Evolutionary conservation across 2,797 vertebrate species (phyloP).

Genomic region (Myioborus melanocephalus): DNA sequence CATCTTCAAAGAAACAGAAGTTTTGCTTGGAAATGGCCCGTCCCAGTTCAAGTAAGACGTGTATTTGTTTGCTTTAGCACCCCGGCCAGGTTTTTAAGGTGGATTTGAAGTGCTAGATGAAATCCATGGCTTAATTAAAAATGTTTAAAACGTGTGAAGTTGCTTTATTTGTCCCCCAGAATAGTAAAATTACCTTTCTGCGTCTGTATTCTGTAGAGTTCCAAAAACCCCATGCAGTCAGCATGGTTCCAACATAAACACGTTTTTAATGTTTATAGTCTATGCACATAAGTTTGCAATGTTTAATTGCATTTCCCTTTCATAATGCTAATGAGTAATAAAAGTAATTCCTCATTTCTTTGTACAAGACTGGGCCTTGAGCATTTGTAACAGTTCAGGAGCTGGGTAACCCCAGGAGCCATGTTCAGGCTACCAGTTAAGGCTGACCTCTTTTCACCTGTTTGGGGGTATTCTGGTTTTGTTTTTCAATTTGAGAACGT

Average conservation of each 20-base stretch:
- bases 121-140: not conserved
- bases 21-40: slow-evolving; percentile 71
- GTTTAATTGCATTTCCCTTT: not conserved
- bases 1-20: slow-evolving; percentile 43
- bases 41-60: slow-evolving; percentile 83
- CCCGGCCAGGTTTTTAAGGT: not conserved
- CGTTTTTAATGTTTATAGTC: not conserved
- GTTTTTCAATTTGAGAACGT: not conserved
- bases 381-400: not conserved
- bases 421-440: not conserved
- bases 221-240: not conserved
- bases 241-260: not conserved
- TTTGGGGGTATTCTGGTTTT: not conserved
- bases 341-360: not conserved
- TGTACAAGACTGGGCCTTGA: not conserved
- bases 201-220: not conserved
- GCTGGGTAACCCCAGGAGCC: not conserved
- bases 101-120: not conserved
- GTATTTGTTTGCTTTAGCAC: not conserved
- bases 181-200: not conserved
- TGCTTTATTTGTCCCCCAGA: not conserved
- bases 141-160: not conserved
- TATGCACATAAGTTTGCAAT: rapidly evolving
- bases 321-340: not conserved
- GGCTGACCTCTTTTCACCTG: not conserved